Percentiles rank a stretch among this genome's conserved stretches.
These are phyloP conservation scores for Macquaria ambigua DNA, from an alignment of 2,113 vertebrate species.

Conservation along the genomic window DNA sequence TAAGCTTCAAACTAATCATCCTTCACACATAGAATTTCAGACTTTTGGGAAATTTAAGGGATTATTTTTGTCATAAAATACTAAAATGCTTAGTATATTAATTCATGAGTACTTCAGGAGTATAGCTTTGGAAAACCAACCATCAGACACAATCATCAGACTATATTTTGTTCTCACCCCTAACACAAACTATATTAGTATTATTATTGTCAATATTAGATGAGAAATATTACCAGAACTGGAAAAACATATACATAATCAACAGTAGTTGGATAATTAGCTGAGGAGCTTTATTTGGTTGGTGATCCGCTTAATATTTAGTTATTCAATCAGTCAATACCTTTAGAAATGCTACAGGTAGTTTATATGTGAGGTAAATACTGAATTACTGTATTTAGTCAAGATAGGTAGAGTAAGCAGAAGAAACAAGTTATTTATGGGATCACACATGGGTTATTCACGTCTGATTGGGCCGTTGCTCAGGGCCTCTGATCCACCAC, in stretches of 20 bases:
- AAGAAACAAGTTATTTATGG: conserved; percentile 17
- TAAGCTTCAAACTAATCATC: not conserved
- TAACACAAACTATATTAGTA: too few species aligned
- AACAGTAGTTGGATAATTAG: not conserved
- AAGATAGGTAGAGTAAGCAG: not conserved
- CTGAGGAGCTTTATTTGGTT: not conserved
- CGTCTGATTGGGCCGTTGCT: conserved; percentile 29
- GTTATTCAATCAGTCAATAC: not conserved
- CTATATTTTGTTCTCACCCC: not conserved
- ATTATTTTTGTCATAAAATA: not conserved
- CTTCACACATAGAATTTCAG: not conserved
- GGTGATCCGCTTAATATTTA: not conserved
- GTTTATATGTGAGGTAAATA: not conserved
- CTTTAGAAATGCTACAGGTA: not conserved
- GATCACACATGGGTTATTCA: conserved; percentile 39
- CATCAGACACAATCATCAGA: not conserved
- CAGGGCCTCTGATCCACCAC: conserved; percentile 2
- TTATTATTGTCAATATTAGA: not conserved
- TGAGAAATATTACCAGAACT: not conserved
- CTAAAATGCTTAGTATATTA: not conserved
- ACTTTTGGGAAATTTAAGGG: not conserved
- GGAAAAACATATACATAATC: not conserved
- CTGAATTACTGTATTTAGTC: not conserved
- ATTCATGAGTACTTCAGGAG: not conserved
- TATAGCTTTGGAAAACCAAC: not conserved